Percentiles rank a stretch among this genome's conserved stretches.
These are phyloP conservation scores for Phragmatobia fuliginosa DNA, from an alignment of 2,888 invertebrate genomes.

Conservation along the genomic window DNA sequence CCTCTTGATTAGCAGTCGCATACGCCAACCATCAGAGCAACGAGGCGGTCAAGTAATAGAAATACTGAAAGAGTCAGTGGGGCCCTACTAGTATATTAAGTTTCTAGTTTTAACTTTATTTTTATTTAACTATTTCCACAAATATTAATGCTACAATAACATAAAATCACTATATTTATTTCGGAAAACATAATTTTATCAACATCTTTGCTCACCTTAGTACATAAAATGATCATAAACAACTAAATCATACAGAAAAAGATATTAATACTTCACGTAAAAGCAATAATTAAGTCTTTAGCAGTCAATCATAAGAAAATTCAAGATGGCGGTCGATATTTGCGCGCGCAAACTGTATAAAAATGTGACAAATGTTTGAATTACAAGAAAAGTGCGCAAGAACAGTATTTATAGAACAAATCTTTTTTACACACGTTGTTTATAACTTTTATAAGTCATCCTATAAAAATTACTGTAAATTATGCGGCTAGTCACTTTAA, in stretches of 20 bases:
- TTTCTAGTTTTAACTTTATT: neutral
- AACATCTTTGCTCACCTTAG: conserved; percentile 3
- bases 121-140: no score
- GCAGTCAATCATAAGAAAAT: conserved; percentile 41
- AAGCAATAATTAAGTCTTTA: conserved; percentile 34
- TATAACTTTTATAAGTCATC: conserved; percentile 48
- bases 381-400: conserved; percentile 64
- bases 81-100: neutral
- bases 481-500: conserved; percentile 38
- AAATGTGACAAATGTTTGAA: conserved; percentile 66
- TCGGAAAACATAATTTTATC: conserved; percentile 19
- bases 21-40: no score
- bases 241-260: conserved; percentile 27
- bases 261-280: conserved; percentile 25
- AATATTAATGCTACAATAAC: neutral
- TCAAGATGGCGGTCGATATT: conserved; percentile 23
- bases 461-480: conserved; percentile 51
- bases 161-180: neutral
- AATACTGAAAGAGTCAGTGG: no score
- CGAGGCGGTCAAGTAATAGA: no score
- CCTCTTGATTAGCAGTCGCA: no score
- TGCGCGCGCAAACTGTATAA: conserved; percentile 47
- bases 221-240: conserved; percentile 1
- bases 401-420: conserved; percentile 56
- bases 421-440: conserved; percentile 35